These are phyloP conservation scores for Mesocricetus auratus DNA, from an alignment of 2,113 vertebrate genomes.

Conservation along the genomic window DNA sequence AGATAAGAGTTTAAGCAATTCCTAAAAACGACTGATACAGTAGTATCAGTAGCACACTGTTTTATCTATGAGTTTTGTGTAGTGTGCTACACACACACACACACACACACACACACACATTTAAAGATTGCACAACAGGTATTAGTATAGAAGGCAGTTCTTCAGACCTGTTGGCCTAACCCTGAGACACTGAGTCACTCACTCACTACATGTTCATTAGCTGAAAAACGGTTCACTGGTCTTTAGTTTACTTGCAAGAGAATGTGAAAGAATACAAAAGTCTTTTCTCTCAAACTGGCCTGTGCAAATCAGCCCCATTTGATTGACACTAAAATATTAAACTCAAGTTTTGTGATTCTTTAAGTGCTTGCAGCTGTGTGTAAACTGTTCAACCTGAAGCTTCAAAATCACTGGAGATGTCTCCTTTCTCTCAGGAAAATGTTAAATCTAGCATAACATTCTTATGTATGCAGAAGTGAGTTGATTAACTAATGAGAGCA, in stretches of 20 bases:
- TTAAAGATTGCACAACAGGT: neutral
- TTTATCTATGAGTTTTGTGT: neutral
- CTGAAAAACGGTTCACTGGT: neutral
- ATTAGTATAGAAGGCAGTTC: neutral
- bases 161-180: neutral
- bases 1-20: slow-evolving; percentile 2
- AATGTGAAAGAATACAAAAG: neutral
- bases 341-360: slow-evolving; percentile 6
- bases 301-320: neutral
- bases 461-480: neutral
- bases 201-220: neutral
- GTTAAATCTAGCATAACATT: neutral
- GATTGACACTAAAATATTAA: slow-evolving; percentile 26
- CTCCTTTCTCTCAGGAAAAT: neutral
- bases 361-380: neutral
- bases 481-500: neutral
- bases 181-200: neutral
- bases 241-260: neutral
- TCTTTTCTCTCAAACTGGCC: neutral
- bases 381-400: neutral
- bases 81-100: neutral
- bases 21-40: neutral
- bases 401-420: slow-evolving; percentile 33
- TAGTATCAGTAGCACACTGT: neutral
- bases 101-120: neutral